Percentiles rank a stretch among this genome's conserved stretches.
Conservation (phyloP, 2,797 vertebrate species). For the Gymnodraco acuticeps region DNA sequence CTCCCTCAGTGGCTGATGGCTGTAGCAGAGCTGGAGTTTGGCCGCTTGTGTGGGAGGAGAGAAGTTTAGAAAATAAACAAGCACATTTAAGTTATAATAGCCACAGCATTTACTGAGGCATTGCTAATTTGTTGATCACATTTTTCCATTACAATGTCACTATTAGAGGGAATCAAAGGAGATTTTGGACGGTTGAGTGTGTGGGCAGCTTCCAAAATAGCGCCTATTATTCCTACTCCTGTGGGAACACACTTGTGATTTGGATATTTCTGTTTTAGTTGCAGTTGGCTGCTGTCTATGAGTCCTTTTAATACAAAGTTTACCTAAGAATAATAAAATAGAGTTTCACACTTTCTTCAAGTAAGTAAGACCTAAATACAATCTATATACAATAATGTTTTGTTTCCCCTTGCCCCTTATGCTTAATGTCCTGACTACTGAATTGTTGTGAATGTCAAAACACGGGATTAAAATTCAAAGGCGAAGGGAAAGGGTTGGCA, state of each 20-base stretch:
- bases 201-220: background rate
- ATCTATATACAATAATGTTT: constrained; percentile 24
- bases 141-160: background rate
- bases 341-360: background rate
- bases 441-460: constrained; percentile 36
- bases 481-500: constrained; percentile 32
- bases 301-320: background rate
- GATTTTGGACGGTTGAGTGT: background rate
- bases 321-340: background rate
- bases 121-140: background rate
- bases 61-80: background rate
- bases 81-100: background rate
- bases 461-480: constrained; percentile 53
- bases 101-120: background rate
- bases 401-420: constrained; percentile 17
- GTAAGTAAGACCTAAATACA: background rate
- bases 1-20: background rate
- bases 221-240: background rate
- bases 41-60: background rate
- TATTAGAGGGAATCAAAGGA: background rate
- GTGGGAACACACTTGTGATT: background rate
- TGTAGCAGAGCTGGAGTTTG: background rate
- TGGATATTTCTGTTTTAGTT: background rate
- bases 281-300: background rate
- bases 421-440: constrained; percentile 27